Evolutionary conservation across 2,888 invertebrate genomes (phyloP), one percentile per base, ranked within the genome.

Genomic region (Leptinotarsa tumamoca): DNA sequence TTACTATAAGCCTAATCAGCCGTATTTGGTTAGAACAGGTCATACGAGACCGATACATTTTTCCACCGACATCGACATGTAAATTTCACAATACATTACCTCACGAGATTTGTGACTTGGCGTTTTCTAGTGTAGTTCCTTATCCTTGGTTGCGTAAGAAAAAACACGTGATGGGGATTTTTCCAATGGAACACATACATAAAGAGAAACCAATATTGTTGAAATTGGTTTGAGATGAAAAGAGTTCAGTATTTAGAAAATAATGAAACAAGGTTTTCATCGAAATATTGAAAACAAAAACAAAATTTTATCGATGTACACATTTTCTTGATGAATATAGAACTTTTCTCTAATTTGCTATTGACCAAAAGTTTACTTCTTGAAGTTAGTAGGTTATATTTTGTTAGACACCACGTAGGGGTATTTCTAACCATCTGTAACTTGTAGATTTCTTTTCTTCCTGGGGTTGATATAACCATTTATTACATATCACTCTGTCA

Each of bases 11-110:
- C 56, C 72, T 71, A 61, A 61, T 67, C 67, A 63, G 58, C 78
- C 75, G 18, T 75, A 78, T 78, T 75, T 74, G 73, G 78, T 50
- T 23, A 73, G 52, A 71, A 75, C 78, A 52, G 73, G 74, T 77
- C 54, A 54, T 61, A 43, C 66, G 71, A 67, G 67, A 66, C 17
- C 75, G 75, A 50, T 72, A 78, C 72, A 77, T 61, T 77, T 77
- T 77, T 75, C 75, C 68, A 67, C 66, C 67, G 67, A 68, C 68
- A 67, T 58, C 67, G 67, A 71, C 76, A 76, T 74, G 77, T 73
- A 77, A 74, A 77, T 79, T 79, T 71, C 76, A 72, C 73, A 75
- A 75, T 61, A 61, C 50, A 23, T 70, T 56, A 21, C 52, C 23
- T 50, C 56, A 50, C 61, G 58, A 74, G 74, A 74, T 67, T 71